Evolutionary conservation across 2,888 invertebrate species (phyloP), one percentile per base, ranked within the genome.

Genomic region (Holacanthella duospinosa): DNA sequence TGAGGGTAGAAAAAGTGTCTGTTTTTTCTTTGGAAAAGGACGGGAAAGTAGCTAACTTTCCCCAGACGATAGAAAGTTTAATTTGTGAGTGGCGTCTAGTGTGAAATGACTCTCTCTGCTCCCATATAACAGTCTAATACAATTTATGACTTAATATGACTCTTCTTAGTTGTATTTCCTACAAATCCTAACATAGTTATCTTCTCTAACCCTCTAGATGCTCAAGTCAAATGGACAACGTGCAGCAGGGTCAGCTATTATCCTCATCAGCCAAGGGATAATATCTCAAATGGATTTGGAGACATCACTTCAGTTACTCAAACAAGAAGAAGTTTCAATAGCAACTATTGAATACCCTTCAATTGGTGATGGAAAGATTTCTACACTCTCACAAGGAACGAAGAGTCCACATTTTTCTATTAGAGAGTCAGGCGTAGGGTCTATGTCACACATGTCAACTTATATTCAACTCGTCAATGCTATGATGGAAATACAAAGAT

Each of bases 211-310:
- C 19, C 56, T 56, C 56, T 69, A 79, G 69, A 80, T 83, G 80
- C 73, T 83, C 29, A 78, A 78, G 63, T 59, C 61, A 62, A 70
- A 70, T 55, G 72, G 70, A 43, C 68, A 67, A 55, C 62, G 67
- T 43, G 73, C 70, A 1, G 82, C 82, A 0, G 80, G 78, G 64
- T 81, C 82, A 54, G 79, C 83, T 2, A 79, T 83, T 53, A 76
- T 83, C 1, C 74, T 83, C 1, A 79, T 84, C 43, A 81, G 82
- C 1, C 81, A 82, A 2, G 83, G 83, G 16, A 81, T 81, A 76
- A 76, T 77, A 48, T 73, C 77, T 6, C 77, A 76, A 29, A 74
- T 76, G 3, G 78, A 81, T 66, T 69, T 79, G 44, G 75, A 76
- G n/a, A 75, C 77, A 55, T 72, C 79, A 1, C 71, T 78, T 25